Evolutionary conservation across 2,113 vertebrate genomes (phyloP).

Genomic region (Osmerus eperlanus): DNA sequence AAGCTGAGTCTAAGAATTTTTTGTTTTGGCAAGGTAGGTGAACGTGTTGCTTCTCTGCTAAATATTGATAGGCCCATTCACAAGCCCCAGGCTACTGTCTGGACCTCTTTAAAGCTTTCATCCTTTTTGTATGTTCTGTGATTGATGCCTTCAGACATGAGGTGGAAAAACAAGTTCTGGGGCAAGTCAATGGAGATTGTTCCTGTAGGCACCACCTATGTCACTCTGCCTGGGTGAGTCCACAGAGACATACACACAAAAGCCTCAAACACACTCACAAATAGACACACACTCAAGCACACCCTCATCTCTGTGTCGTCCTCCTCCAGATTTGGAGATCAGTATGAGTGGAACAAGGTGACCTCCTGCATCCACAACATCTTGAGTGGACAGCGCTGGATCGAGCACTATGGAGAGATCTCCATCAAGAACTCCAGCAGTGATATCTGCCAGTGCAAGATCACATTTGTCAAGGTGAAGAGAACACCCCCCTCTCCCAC

Average conservation of each 20-base stretch:
- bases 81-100: neutral
- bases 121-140: constrained; percentile 10
- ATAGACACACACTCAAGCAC: neutral
- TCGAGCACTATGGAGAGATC: constrained; percentile 98
- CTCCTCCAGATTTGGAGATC: constrained; percentile 77
- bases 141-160: constrained; percentile 80
- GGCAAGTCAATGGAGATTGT: constrained; percentile 99
- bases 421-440: constrained; percentile 85
- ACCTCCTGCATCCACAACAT: constrained; percentile 99
- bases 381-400: constrained; percentile 95
- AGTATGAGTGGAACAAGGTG: constrained; percentile 98
- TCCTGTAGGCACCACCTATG: constrained; percentile 89
- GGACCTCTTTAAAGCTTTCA: neutral
- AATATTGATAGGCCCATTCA: neutral
- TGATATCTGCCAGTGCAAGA: constrained; percentile 87
- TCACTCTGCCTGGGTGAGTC: constrained; percentile 86
- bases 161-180: constrained; percentile 99
- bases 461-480: constrained; percentile 93
- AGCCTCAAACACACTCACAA: neutral
- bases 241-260: neutral
- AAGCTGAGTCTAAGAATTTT: constrained; percentile 92
- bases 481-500: neutral
- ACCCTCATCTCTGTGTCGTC: neutral
- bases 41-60: neutral
- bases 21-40: constrained; percentile 93